Base-by-base conservation (phyloP, 1,140 invertebrate genomes). In the Heliconius hermathena region DNA sequence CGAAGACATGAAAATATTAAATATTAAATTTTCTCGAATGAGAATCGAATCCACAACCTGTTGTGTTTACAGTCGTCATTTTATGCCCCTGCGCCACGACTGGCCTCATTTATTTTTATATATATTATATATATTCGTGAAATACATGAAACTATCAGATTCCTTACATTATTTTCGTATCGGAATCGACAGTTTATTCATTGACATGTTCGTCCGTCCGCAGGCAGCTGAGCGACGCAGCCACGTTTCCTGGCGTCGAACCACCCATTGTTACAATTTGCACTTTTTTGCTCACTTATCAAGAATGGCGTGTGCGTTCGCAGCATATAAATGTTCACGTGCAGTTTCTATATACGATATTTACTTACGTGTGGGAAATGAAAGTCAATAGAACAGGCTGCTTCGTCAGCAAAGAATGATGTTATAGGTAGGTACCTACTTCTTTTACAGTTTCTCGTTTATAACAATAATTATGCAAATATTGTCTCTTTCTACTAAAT, bases 211-310 rank as follows among this genome's bases (percentile, higher is more conserved):
- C 22, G 54, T 75, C 76, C 41, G 49, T 82, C 49, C 36, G 76
- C 77, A 74, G 84, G 86, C 90, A 90, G 89, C 89, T 89, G 78
- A 81, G 74, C 83, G 77, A 77, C 72, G 79, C 89, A 89, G 87
- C 86, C 86, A 84, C 75, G 84, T 85, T 91, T 91, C 90, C 89
- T 89, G 88, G 82, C 84, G 74, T 79, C 85, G 83, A 89, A 82
- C 81, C 82, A 83, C 84, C 85, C 81, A 92, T 92, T 92, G 89
- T 91, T 91, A 88, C 82, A 86, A 74, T 80, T 78, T 71, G 80
- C 75, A 76, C 77, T 84, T 84, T 84, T 84, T 82, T 82, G 77
- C 75, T 46, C 29, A 80, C 71, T 72, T 73, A 77, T 75, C 73
- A 76, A 81, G 80, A 77, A 87, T 89, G 85, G 83, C 82, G 82